Base-by-base conservation (phyloP, 1,140 invertebrate species). In the Maniola jurtina region DNA sequence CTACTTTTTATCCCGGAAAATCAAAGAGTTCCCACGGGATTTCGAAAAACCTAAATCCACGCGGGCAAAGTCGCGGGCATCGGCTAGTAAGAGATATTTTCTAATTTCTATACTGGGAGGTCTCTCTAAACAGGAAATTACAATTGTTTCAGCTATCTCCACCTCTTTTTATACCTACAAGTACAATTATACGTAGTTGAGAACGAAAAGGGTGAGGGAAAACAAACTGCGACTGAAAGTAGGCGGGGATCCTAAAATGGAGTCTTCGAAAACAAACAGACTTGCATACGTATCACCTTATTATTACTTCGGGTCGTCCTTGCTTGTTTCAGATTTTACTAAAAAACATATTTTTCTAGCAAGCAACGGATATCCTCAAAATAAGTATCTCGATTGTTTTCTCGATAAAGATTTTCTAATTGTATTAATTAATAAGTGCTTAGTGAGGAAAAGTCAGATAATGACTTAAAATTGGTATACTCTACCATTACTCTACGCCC, bases 251-350 rank as follows among this genome's bases (percentile, higher is more conserved):
- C 66, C 40, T 45, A 60, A 48, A 60, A 66, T 61, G 70, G 70
- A 59, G 34, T 36, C 59, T 63, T 59, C 47, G 72, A 52, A 75
- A 73, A 73, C 68, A 73, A 72, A 75, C 68, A 70, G 68, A 70
- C 70, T 77, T 73, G 77, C 77, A 79, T 79, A 79, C 65, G 68
- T 76, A 79, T 79, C 48, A 55, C 71, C 72, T 58, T 45, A 75
- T 79, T 79, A 79, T 59, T 59, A 61, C 52, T 38, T 48, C 35
- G 59, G 38, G 9, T 55, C 33, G 50, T 61, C 59, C 64, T 25
- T 60, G 9, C 42, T 38, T 50, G 38, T 38, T 61, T 67, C 16
- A 55, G 52, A 61, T 66, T 61, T 59, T 42, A 42, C n/a, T 60
- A 60, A 66, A 61, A 61, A 65, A 56, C n/a, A n/a, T 13, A 7